Base-by-base conservation (phyloP, 2,797 vertebrate species). In the Choloepus didactylus region DNA sequence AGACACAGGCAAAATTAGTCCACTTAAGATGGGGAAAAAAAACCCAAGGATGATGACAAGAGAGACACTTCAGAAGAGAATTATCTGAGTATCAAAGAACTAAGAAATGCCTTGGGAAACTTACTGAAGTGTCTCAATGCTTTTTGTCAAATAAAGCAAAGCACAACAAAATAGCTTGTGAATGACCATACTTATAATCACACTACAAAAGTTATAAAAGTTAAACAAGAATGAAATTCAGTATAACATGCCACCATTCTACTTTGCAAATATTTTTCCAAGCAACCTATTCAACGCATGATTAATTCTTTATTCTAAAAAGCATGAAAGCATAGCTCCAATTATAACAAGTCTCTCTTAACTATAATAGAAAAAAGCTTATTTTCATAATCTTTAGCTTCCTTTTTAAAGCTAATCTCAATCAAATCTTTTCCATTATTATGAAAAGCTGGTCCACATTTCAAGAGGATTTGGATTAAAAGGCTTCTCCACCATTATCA, bases 241-340 rank as follows among this genome's bases (percentile, higher is more conserved):
- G 0, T 0, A 0, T 3, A 10, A 3, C n/a, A 6, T 0, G 1
- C 31, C 6, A 10, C 3, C 31, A 0, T 9, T 79, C 76, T 16
- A 1, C 8, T 54, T 18, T 4, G 62, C 19, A 41, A 73, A 38
- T 29, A 60, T n/a, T 73, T 77, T 54, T 19, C 67, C 46, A 64
- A 75, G 59, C 49, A 44, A 51, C 21, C 51, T 23, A 11, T 44
- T n/a, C 51, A 16, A 7, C 7, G 3, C 1, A 25, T 0, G 69
- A 70, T 23, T 60, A 2, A 4, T 38, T 56, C 35, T 51, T 51
- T 62, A n/a, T 66, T 31, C 79, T 56, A 35, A 11, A 35, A 69
- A 72, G 72, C 69, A 84, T 18, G 35, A 21, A 60, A 85, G 27
- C 27, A 11, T 2, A 31, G 51, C 23, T 27, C 3, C 41, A 18